Evolutionary conservation across 2,113 vertebrate genomes (phyloP), one percentile per base, ranked within the genome.

Genomic region (Sebastes schlegelii): DNA sequence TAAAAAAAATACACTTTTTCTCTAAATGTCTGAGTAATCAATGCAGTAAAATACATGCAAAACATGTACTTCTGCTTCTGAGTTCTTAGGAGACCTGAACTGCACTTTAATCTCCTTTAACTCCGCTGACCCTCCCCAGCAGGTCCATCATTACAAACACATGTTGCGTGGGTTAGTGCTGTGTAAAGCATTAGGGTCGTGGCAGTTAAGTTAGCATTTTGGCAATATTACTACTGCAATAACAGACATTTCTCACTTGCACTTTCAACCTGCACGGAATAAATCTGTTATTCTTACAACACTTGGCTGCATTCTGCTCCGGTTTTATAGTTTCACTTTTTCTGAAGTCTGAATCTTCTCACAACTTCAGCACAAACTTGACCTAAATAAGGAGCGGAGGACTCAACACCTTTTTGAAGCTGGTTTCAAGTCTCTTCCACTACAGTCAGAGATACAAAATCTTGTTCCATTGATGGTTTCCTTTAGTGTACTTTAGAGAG

Each of bases 71-170:
- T 4, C 51, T 23, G 34, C n/a, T 45, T 4, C 21, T 23, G 42
- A 34, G 21, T 72, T 45, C 4, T 46, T 14, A 58, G 23, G 67
- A 48, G 21, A 46, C 48, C 34, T 54, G 13, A 51, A 19, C 16
- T 34, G 51, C 63, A 58, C 54, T 60, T 68, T 34, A 46, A 57
- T 66, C n/a, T 34, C 73, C 51, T 9, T 71, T 16, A 52, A 19
- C 51, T 67, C 52, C 43, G 19, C 40, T 77, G n/a, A 42, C 5
- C 13, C 13, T 5, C 61, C 62, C 40, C 48, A 21, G 68, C 10
- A 48, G 49, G 7, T 42, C 43, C 5, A 23, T 58, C 54, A 81
- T 81, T 51, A 52, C 11, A 60, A 67, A 81, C 70, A 74, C 63
- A 67, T 67, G 63, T 51, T 66, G 23, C 26, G 2, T 72, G 49